Evolutionary conservation across 1,140 invertebrate genomes (phyloP).

Genomic region (Chironomus striatipennis): DNA sequence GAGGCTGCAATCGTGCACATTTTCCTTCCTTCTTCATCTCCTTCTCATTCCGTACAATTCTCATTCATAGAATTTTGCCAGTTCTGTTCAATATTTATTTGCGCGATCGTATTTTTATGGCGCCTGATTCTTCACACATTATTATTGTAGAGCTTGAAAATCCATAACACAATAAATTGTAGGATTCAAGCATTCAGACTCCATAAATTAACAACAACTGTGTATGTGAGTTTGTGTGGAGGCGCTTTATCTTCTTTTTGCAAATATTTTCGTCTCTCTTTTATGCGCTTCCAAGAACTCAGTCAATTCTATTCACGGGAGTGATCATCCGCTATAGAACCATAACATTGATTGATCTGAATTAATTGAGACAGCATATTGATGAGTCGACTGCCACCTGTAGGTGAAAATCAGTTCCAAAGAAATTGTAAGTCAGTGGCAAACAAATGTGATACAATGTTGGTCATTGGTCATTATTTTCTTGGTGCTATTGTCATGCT

Average conservation of each 20-base stretch:
- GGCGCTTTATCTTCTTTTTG: neutral
- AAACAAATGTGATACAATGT: too few relatives aligned
- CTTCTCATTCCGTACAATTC: neutral
- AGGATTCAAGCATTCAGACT: slow-evolving; percentile 18
- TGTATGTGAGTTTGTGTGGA: neutral
- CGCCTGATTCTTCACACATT: slow-evolving; percentile 23
- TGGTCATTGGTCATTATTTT: too few relatives aligned
- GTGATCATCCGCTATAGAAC: too few relatives aligned
- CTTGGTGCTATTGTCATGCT: too few relatives aligned
- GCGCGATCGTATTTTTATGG: slow-evolving; percentile 19
- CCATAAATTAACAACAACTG: slow-evolving; percentile 10
- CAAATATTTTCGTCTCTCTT: too few relatives aligned
- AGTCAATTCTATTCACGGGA: too few relatives aligned
- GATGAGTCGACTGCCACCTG: too few relatives aligned
- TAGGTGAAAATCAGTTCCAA: too few relatives aligned
- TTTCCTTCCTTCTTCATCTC: neutral
- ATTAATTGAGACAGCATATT: too few relatives aligned
- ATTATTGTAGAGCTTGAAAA: slow-evolving; percentile 9
- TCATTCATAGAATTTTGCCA: neutral
- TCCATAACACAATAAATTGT: neutral
- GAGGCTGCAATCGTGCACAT: neutral
- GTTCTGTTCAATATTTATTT: neutral
- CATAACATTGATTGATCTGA: too few relatives aligned
- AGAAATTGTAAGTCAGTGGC: too few relatives aligned
- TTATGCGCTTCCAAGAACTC: too few relatives aligned